Conservation (phyloP, 1,140 invertebrate species). For the Mylabris phalerata region DNA sequence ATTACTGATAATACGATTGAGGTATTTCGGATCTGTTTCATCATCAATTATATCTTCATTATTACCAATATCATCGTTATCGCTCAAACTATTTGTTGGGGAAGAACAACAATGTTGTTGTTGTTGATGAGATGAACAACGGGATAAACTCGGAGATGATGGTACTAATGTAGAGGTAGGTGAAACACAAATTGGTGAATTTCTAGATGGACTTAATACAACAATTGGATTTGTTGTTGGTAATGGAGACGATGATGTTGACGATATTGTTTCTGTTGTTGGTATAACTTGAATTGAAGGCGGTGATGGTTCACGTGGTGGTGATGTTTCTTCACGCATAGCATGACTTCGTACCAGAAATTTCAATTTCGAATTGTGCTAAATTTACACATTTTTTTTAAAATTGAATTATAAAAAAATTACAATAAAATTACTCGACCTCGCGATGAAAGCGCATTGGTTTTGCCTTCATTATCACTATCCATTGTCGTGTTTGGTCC, state of each 20-base stretch:
- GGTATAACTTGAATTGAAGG: constrained; percentile 34
- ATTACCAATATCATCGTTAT: constrained; percentile 5
- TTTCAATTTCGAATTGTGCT: constrained; percentile 70
- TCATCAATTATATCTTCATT: background rate
- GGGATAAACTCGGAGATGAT: constrained; percentile 16
- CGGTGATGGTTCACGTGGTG: constrained; percentile 63
- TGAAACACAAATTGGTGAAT: constrained; percentile 21
- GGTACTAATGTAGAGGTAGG: constrained; percentile 29
- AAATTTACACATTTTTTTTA: constrained; percentile 7
- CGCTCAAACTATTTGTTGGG: background rate
- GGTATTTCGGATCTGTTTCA: constrained; percentile 21
- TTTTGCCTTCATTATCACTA: constrained; percentile 23
- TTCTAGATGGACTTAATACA: constrained; percentile 33
- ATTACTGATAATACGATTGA: constrained; percentile 17
- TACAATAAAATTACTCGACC: constrained; percentile 25
- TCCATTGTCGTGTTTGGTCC: constrained; percentile 30
- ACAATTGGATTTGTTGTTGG: constrained; percentile 27
- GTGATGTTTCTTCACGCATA: constrained; percentile 78
- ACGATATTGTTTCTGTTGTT: constrained; percentile 29
- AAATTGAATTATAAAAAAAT: background rate
- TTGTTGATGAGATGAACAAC: constrained; percentile 20
- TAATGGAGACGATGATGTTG: constrained; percentile 27
- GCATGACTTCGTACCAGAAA: constrained; percentile 81
- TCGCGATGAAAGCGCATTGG: constrained; percentile 20
- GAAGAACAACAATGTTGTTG: background rate